These are phyloP conservation scores for Amniataba percoides DNA, from an alignment of 2,797 vertebrate species.

Conservation along the genomic window DNA sequence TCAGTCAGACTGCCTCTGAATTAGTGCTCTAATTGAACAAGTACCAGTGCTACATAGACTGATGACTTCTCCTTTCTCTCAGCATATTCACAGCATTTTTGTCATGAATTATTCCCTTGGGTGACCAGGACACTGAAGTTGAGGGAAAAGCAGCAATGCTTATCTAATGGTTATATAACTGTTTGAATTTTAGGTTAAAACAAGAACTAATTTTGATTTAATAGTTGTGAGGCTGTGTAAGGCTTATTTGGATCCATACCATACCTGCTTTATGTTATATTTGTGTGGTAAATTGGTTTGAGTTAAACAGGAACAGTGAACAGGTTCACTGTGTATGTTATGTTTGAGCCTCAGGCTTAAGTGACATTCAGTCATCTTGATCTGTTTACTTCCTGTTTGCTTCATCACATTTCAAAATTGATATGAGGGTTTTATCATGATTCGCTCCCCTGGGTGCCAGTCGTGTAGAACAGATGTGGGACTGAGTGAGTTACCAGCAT, in stretches of 20 bases:
- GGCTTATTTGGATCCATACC: conserved; percentile 34
- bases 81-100: conserved; percentile 13
- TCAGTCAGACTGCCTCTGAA: conserved; percentile 62
- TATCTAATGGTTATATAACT: conserved; percentile 17
- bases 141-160: conserved; percentile 11
- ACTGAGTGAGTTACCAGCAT: neutral
- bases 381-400: conserved; percentile 31
- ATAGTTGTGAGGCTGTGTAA: neutral
- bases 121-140: neutral
- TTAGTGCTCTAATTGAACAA: conserved; percentile 65
- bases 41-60: conserved; percentile 47
- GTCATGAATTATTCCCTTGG: conserved; percentile 20
- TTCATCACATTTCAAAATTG: conserved; percentile 29
- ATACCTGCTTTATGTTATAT: conserved; percentile 12
- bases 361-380: conserved; percentile 13
- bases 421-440: conserved; percentile 11
- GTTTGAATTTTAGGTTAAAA: conserved; percentile 21
- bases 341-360: neutral
- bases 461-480: conserved; percentile 24
- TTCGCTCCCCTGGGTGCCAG: conserved; percentile 9
- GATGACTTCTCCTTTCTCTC: conserved; percentile 43
- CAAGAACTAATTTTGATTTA: conserved; percentile 5
- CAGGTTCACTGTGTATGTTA: conserved; percentile 4
- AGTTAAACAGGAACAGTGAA: conserved; percentile 9
- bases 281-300: neutral